phyloP scores from a whole-genome alignment of 1,140 invertebrate species.

The Pygmarrhopalites habei region DNA sequence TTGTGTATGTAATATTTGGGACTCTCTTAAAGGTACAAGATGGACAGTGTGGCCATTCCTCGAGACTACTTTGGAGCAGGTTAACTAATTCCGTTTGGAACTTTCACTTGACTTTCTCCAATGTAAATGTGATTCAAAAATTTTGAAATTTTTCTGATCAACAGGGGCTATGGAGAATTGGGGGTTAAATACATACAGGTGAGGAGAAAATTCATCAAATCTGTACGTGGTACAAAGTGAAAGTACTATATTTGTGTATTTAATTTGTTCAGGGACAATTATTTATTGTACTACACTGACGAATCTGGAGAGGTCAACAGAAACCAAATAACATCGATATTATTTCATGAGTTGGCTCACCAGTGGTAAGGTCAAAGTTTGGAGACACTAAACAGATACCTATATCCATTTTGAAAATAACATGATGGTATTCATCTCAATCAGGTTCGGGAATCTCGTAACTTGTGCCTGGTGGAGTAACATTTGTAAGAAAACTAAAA shows the following conservation, averaged over 20 bases:
- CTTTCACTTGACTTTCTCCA: too few relatives aligned
- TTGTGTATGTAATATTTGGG: too few relatives aligned
- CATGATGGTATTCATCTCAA: not conserved
- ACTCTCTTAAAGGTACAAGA: too few relatives aligned
- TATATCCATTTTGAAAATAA: not conserved
- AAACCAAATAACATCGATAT: constrained; percentile 10
- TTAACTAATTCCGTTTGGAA: too few relatives aligned
- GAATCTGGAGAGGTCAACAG: constrained; percentile 23
- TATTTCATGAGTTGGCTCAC: constrained; percentile 31
- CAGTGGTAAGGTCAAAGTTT: constrained; percentile 1
- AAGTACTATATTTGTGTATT: not conserved
- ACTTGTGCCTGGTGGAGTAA: constrained; percentile 45
- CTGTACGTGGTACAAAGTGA: not conserved
- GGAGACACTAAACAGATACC: not conserved
- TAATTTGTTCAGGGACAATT: constrained; percentile 21
- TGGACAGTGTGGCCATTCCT: constrained; percentile 26
- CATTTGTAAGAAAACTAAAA: too few relatives aligned
- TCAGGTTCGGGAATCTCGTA: constrained; percentile 48
- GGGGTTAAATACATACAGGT: constrained; percentile 30
- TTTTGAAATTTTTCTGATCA: too few relatives aligned
- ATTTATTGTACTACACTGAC: constrained; percentile 16
- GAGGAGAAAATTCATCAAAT: not conserved
- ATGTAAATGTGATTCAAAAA: too few relatives aligned
- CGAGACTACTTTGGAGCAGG: constrained; percentile 16
- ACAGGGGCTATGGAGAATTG: constrained; percentile 31